Conservation (phyloP, 2,797 vertebrate genomes). For the Phoxinus dragarum region DNA sequence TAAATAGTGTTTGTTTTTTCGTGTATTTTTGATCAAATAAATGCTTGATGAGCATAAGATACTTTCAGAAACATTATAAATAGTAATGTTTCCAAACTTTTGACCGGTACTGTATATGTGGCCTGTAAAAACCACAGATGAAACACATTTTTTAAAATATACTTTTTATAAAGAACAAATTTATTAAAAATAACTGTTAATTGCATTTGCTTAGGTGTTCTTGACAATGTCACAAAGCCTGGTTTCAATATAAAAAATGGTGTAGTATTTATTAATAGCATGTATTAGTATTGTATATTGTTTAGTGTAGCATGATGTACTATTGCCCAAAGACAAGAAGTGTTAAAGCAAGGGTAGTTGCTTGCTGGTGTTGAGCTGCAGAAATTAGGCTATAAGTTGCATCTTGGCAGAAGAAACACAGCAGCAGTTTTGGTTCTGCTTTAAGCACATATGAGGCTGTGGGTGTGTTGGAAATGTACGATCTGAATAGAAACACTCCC, state of each 20-base stretch:
- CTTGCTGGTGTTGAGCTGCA: not conserved
- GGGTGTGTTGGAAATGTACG: not conserved
- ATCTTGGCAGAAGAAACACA: not conserved
- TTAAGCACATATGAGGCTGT: slow-evolving; percentile 57
- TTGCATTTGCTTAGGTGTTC: no score
- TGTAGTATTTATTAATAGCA: not conserved
- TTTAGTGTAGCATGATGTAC: not conserved
- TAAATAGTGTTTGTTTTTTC: no score
- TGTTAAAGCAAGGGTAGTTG: not conserved
- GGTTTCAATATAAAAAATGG: not conserved
- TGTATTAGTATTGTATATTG: not conserved
- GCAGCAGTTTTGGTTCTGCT: slow-evolving; percentile 78
- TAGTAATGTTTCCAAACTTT: no score
- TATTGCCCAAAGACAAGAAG: not conserved
- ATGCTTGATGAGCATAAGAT: no score
- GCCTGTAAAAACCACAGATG: not conserved
- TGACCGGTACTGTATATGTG: no score
- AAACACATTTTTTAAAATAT: not conserved
- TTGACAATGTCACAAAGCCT: no score
- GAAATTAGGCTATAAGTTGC: slow-evolving; percentile 34
- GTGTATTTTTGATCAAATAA: no score
- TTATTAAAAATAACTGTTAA: no score
- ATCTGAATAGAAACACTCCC: not conserved
- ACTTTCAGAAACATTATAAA: no score
- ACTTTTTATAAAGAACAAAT: no score